Evolutionary conservation across 2,888 invertebrate genomes (phyloP).

Genomic region (Apamea anceps): DNA sequence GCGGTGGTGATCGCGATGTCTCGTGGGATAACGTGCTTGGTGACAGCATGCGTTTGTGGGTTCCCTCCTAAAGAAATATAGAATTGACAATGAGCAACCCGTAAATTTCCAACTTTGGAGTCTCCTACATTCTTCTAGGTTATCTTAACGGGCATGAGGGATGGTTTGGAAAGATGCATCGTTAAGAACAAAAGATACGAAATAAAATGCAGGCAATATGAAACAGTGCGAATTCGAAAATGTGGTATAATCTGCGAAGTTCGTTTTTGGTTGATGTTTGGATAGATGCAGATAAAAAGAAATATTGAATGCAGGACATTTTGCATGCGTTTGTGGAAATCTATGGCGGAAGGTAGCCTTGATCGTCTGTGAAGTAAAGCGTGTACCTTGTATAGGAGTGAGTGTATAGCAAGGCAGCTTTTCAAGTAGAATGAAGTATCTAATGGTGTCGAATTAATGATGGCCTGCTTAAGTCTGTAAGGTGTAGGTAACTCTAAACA

Average conservation of each 20-base stretch:
- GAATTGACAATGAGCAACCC: conserved; percentile 4
- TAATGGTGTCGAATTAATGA: conserved; percentile 11
- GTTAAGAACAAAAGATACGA: not conserved
- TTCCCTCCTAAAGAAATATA: conserved; percentile 90
- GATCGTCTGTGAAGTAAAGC: conserved; percentile 4
- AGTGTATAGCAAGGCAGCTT: conserved; percentile 1
- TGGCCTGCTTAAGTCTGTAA: conserved; percentile 7
- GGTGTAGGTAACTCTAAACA: conserved; percentile 22
- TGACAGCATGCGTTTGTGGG: conserved; percentile 93
- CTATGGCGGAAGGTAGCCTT: not conserved
- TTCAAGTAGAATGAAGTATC: conserved; percentile 4
- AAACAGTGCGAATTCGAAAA: conserved; percentile 32
- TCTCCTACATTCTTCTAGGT: conserved; percentile 33
- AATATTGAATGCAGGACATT: conserved; percentile 20
- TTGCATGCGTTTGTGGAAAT: conserved; percentile 34
- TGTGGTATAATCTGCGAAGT: conserved; percentile 1
- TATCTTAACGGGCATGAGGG: conserved; percentile 13
- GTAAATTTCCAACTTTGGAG: not conserved
- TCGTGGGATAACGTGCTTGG: conserved; percentile 93
- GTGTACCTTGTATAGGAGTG: conserved; percentile 10
- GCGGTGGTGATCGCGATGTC: conserved; percentile 92
- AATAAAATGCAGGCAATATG: conserved; percentile 44
- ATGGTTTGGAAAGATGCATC: conserved; percentile 6
- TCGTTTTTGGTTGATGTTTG: not conserved
- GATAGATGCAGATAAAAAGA: not conserved